These are phyloP conservation scores for Ophion obscuratus DNA, from an alignment of 2,888 invertebrate species.

Conservation along the genomic window DNA sequence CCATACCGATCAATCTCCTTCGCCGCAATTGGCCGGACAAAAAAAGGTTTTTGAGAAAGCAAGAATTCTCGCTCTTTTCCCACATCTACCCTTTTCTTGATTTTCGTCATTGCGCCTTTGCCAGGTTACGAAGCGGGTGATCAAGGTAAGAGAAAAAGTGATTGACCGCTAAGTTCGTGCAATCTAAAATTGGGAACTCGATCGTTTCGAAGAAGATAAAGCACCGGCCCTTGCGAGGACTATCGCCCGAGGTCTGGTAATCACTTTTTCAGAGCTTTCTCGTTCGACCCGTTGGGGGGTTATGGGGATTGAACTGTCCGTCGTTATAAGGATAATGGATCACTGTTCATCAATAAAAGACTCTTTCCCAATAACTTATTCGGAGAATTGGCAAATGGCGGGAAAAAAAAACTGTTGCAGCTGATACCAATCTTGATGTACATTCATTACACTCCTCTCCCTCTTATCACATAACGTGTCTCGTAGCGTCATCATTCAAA, in stretches of 20 bases:
- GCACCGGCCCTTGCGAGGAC: background rate
- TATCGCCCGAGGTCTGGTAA: constrained; percentile 16
- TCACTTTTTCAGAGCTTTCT: constrained; percentile 25
- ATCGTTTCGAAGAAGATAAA: constrained; percentile 23
- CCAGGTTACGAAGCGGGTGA: background rate
- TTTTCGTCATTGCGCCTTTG: background rate
- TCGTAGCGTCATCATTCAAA: background rate
- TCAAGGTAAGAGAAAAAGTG: background rate
- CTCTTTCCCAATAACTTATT: constrained; percentile 5
- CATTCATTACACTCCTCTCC: background rate
- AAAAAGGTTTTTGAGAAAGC: background rate
- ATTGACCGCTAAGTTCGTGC: constrained; percentile 5
- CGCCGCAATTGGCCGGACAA: background rate
- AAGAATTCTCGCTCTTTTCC: background rate
- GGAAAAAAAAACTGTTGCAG: constrained; percentile 7
- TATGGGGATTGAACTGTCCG: constrained; percentile 13
- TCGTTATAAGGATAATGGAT: constrained; percentile 29
- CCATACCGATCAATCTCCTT: background rate
- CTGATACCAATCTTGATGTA: background rate
- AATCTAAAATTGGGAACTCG: constrained; percentile 15
- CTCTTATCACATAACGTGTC: background rate
- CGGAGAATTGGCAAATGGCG: background rate
- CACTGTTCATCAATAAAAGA: constrained; percentile 25
- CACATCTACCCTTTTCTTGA: background rate
- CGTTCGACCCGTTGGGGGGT: constrained; percentile 7